These are phyloP conservation scores for Agapornis canus DNA, from an alignment of 2,797 vertebrate species.

Conservation along the genomic window DNA sequence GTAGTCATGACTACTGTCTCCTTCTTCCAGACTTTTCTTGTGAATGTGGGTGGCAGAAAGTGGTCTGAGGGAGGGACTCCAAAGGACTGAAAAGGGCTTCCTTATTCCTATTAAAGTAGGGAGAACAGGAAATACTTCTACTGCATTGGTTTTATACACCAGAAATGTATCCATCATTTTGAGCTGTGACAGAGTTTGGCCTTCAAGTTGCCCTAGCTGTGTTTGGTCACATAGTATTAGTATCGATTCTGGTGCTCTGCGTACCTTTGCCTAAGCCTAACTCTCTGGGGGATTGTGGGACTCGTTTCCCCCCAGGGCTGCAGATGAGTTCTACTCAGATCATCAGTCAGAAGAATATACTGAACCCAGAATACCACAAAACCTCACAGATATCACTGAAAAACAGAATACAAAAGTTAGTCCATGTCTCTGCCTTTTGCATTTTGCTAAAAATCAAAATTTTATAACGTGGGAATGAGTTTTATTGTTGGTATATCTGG, in stretches of 20 bases:
- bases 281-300: not conserved
- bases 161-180: not conserved
- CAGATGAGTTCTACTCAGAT: not conserved
- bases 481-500: constrained; percentile 25
- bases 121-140: not conserved
- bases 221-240: not conserved
- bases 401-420: not conserved
- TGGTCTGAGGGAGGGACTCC: not conserved
- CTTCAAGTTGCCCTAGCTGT: not conserved
- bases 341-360: not conserved
- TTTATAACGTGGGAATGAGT: not conserved
- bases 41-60: not conserved
- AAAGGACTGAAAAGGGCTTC: not conserved
- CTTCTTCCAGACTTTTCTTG: not conserved
- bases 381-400: not conserved
- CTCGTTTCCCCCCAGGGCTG: not conserved
- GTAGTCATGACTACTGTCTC: not conserved
- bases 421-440: not conserved
- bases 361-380: not conserved
- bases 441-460: constrained; percentile 44
- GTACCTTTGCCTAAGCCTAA: not conserved
- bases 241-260: not conserved
- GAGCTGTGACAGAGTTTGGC: not conserved
- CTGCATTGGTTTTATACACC: not conserved
- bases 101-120: not conserved